These are phyloP conservation scores for Brachionus manjavacas DNA, from an alignment of 1,140 invertebrate species.

Conservation along the genomic window DNA sequence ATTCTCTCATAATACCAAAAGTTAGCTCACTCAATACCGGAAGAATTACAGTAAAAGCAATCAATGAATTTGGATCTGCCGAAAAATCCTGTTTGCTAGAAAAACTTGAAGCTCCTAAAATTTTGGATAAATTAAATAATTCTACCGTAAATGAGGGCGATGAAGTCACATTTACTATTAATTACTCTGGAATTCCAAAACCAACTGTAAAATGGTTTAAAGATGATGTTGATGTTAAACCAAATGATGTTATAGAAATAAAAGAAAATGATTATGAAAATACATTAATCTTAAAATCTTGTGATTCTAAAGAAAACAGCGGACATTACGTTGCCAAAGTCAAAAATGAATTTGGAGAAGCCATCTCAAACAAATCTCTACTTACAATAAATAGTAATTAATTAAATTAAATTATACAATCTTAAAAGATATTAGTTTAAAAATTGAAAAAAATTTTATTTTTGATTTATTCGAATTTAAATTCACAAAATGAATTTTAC, in stretches of 20 bases:
- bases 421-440: no score
- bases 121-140: constrained; percentile 43
- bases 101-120: constrained; percentile 42
- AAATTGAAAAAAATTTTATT: no score
- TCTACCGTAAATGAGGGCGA: constrained; percentile 44
- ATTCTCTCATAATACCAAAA: neutral
- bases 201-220: constrained; percentile 51
- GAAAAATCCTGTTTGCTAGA: constrained; percentile 5
- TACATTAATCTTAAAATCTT: neutral
- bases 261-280: neutral
- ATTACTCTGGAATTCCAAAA: constrained; percentile 43
- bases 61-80: neutral
- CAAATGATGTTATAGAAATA: neutral
- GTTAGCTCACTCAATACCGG: neutral
- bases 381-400: constrained; percentile 9
- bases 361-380: neutral
- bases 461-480: no score
- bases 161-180: constrained; percentile 44
- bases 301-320: neutral
- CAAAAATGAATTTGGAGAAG: constrained; percentile 31
- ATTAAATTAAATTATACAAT: neutral
- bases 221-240: neutral
- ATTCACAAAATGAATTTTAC: no score
- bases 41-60: neutral
- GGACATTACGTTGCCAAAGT: constrained; percentile 29